phyloP scores from a whole-genome alignment of 2,113 vertebrate genomes.

The Esox niger region DNA sequence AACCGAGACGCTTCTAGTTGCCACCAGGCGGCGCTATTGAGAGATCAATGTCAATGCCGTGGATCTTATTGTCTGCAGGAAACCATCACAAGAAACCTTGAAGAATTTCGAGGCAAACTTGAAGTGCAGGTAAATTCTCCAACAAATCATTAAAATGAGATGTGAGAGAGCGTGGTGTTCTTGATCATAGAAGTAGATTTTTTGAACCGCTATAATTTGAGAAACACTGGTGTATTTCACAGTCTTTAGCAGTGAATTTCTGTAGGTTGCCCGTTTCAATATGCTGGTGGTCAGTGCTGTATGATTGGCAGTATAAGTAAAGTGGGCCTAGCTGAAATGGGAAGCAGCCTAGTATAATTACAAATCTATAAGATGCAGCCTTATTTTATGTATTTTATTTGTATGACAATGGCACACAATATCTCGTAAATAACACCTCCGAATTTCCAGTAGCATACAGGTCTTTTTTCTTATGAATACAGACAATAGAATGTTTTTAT shows the following conservation, averaged over 20 bases:
- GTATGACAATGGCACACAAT: too few species aligned
- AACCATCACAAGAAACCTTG: constrained; percentile 31
- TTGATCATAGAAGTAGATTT: neutral
- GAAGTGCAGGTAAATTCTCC: constrained; percentile 50
- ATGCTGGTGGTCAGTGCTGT: neutral
- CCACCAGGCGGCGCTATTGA: constrained; percentile 92
- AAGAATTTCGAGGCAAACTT: constrained; percentile 3
- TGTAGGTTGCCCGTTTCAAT: neutral
- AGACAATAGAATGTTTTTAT: too few species aligned
- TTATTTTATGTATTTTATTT: too few species aligned
- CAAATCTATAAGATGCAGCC: too few species aligned
- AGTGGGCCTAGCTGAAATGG: too few species aligned
- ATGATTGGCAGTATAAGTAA: neutral
- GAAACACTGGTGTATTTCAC: neutral
- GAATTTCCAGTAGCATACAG: too few species aligned
- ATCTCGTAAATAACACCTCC: too few species aligned
- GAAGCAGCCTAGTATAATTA: too few species aligned
- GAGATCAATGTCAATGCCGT: constrained; percentile 98
- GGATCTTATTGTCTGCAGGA: constrained; percentile 45
- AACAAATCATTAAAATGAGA: neutral
- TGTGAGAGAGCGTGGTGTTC: neutral
- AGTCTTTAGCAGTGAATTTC: neutral
- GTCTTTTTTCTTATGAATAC: too few species aligned
- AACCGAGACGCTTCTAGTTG: constrained; percentile 27
- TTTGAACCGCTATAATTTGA: neutral